phyloP scores from a whole-genome alignment of 2,888 invertebrate genomes.

The Athalia cordata region DNA sequence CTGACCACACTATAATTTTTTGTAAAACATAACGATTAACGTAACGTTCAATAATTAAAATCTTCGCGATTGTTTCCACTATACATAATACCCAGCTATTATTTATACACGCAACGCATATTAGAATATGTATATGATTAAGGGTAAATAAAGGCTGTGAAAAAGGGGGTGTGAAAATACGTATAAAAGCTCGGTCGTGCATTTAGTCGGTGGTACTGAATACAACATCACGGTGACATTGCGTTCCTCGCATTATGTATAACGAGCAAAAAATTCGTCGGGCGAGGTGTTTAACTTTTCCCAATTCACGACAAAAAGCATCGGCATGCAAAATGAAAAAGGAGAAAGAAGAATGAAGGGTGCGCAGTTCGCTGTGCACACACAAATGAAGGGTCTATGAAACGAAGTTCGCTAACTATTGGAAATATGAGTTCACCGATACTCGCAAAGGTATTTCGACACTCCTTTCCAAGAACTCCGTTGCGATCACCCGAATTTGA shows the following conservation, averaged over 20 bases:
- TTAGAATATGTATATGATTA: too few relatives aligned
- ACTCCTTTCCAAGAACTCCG: not conserved
- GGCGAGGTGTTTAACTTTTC: not conserved
- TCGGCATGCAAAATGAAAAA: not conserved
- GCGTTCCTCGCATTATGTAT: not conserved
- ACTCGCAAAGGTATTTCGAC: not conserved
- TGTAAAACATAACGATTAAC: too few relatives aligned
- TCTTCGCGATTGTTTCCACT: too few relatives aligned
- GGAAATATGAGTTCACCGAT: not conserved
- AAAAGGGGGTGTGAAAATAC: not conserved
- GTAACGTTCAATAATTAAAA: too few relatives aligned
- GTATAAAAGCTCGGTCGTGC: not conserved
- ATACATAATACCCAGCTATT: too few relatives aligned
- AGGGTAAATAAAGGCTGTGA: too few relatives aligned
- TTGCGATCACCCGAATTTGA: not conserved
- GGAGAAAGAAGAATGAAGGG: not conserved
- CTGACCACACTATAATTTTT: too few relatives aligned
- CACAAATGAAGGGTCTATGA: constrained; percentile 10
- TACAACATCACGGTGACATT: constrained; percentile 23
- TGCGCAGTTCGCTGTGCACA: not conserved
- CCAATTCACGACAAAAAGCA: not conserved
- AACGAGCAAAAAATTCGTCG: constrained; percentile 8
- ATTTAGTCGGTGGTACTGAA: constrained; percentile 8
- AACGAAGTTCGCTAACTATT: constrained; percentile 26
- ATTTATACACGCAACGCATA: too few relatives aligned